These are phyloP conservation scores for Thamnophis sirtalis DNA, from an alignment of 2,113 vertebrate species.

Conservation along the genomic window DNA sequence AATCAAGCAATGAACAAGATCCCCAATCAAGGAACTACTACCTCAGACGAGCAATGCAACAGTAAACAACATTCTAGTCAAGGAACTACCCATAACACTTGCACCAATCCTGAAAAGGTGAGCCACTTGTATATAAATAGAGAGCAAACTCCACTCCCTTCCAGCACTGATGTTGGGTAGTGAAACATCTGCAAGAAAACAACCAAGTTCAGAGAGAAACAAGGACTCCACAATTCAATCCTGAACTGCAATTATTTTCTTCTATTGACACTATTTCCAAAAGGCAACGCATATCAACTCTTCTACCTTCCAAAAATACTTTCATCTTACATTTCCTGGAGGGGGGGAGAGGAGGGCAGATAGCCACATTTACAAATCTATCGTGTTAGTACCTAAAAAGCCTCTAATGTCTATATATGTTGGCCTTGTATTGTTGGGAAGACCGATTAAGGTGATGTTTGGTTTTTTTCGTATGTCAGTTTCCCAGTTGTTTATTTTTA, in stretches of 20 bases:
- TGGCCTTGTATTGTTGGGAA: neutral
- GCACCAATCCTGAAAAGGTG: neutral
- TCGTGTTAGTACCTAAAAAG: neutral
- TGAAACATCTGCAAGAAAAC: neutral
- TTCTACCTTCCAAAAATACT: neutral
- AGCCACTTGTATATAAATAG: neutral
- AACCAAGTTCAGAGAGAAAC: neutral
- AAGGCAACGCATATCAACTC: neutral
- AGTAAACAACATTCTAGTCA: neutral
- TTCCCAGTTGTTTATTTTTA: neutral
- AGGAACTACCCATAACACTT: neutral
- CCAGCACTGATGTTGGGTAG: neutral
- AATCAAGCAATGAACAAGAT: neutral
- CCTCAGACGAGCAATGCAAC: neutral
- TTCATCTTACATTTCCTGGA: neutral
- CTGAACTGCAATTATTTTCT: neutral
- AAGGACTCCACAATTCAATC: neutral
- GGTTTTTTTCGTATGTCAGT: neutral
- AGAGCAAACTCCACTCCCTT: neutral
- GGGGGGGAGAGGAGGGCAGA: neutral
- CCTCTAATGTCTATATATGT: neutral
- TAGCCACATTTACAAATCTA: neutral
- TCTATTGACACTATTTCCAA: neutral
- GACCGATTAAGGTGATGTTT: neutral
- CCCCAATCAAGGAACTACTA: neutral